phyloP scores from a whole-genome alignment of 2,113 vertebrate species.

The Cyprinus carpio region DNA sequence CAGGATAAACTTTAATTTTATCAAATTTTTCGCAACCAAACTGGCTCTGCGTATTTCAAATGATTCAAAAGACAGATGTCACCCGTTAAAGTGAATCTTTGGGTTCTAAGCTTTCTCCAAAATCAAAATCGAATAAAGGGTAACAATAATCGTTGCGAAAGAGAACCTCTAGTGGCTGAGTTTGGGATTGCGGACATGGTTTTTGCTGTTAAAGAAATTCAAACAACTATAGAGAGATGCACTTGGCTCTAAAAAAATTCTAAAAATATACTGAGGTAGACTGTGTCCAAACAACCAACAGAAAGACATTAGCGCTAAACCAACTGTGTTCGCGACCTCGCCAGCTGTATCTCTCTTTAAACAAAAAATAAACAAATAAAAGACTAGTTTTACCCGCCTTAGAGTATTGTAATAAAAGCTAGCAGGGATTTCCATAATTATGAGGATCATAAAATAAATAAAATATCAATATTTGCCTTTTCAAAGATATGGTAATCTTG shows the following conservation, averaged over 20 bases:
- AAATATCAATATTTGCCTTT: conserved; percentile 72
- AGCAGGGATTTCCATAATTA: conserved; percentile 78
- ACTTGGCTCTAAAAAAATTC: conserved; percentile 53
- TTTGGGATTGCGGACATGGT: neutral
- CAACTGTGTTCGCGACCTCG: conserved; percentile 68
- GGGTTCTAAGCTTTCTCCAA: conserved; percentile 12
- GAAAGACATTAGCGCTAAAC: conserved; percentile 61
- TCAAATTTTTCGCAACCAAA: neutral
- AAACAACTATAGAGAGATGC: conserved; percentile 33
- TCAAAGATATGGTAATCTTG: conserved; percentile 80
- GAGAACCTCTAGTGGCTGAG: conserved; percentile 4
- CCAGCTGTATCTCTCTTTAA: conserved; percentile 52
- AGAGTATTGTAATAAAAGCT: conserved; percentile 65
- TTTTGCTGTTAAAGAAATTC: neutral
- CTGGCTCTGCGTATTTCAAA: neutral
- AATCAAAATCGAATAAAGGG: neutral
- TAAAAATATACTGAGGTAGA: conserved; percentile 89
- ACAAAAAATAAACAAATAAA: conserved; percentile 73
- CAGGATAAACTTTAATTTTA: neutral
- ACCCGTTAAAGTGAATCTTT: conserved; percentile 19
- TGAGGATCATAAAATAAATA: conserved; percentile 90
- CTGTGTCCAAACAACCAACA: conserved; percentile 80
- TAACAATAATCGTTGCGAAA: neutral
- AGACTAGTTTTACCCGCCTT: conserved; percentile 56
- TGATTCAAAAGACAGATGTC: neutral